phyloP scores from a whole-genome alignment of 1,140 invertebrate species.

The Ridgeia piscesae region DNA sequence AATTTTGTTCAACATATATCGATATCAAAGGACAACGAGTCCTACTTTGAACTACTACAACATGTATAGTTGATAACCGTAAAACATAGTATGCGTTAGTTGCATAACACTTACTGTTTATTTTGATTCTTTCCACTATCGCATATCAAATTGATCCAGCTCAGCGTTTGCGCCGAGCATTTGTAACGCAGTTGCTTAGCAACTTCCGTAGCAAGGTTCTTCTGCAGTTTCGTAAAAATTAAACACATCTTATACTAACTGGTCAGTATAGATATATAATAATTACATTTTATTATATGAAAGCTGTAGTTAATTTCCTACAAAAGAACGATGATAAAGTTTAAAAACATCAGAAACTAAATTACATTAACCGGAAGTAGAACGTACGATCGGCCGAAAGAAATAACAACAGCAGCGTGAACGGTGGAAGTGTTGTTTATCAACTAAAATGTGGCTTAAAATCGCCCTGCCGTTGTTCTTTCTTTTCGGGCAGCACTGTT shows the following conservation, averaged over 20 bases:
- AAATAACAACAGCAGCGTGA: not conserved
- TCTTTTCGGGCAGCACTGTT: not conserved
- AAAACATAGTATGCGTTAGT: not conserved
- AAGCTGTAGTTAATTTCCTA: not conserved
- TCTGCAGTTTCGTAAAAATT: slow-evolving; percentile 2
- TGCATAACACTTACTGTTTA: not conserved
- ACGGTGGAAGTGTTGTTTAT: not conserved
- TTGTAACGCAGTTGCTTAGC: slow-evolving; percentile 7
- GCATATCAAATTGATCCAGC: not conserved
- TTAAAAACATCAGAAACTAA: not conserved
- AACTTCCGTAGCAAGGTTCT: not conserved
- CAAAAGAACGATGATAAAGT: not conserved
- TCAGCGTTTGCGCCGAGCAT: not conserved
- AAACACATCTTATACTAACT: not conserved
- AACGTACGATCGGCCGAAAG: not conserved
- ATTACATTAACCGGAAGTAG: not conserved
- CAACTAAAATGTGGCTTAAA: not conserved
- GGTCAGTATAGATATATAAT: not conserved
- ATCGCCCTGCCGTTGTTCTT: slow-evolving; percentile 11
- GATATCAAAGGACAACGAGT: not conserved
- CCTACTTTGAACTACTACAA: not conserved
- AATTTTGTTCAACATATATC: not conserved
- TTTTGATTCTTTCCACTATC: slow-evolving; percentile 13
- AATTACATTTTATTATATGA: slow-evolving; percentile 10
- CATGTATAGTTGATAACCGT: not conserved